phyloP scores from a whole-genome alignment of 2,888 invertebrate species.

The Acronicta psi region DNA sequence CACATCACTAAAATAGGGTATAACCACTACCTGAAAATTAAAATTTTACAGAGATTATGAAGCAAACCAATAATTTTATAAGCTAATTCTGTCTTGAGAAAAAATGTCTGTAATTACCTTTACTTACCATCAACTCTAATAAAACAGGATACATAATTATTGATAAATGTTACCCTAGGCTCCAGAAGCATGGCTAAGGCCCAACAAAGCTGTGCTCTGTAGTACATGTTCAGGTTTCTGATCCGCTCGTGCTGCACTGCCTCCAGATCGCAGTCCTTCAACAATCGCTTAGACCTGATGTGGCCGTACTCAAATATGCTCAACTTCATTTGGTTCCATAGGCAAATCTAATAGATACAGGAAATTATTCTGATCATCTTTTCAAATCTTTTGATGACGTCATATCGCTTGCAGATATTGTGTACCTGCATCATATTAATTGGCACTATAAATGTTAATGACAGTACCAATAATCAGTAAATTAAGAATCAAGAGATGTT shows the following conservation, averaged over 20 bases:
- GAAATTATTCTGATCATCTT: neutral
- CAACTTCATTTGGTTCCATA: slow-evolving; percentile 69
- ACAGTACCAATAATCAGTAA: too few species aligned
- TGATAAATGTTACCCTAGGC: slow-evolving; percentile 69
- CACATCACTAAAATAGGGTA: slow-evolving; percentile 65
- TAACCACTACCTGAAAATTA: slow-evolving; percentile 69
- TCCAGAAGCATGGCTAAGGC: slow-evolving; percentile 78
- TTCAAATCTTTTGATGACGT: too few species aligned
- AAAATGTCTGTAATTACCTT: too few species aligned
- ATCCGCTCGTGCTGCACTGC: slow-evolving; percentile 62
- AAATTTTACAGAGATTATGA: slow-evolving; percentile 23
- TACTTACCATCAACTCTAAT: too few species aligned
- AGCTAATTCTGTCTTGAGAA: too few species aligned
- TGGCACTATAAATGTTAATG: too few species aligned
- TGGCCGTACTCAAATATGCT: slow-evolving; percentile 65
- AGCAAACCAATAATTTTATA: too few species aligned
- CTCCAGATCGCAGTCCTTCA: slow-evolving; percentile 70
- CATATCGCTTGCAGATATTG: too few species aligned
- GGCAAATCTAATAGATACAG: slow-evolving; percentile 64
- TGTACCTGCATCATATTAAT: too few species aligned
- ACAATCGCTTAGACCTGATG: slow-evolving; percentile 62
- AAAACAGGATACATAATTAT: too few species aligned
- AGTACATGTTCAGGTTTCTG: slow-evolving; percentile 67
- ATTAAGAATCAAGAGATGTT: neutral
- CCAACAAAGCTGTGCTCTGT: slow-evolving; percentile 82